Conservation (phyloP, 2,113 vertebrate species). For the Periophthalmodon schlosseri region DNA sequence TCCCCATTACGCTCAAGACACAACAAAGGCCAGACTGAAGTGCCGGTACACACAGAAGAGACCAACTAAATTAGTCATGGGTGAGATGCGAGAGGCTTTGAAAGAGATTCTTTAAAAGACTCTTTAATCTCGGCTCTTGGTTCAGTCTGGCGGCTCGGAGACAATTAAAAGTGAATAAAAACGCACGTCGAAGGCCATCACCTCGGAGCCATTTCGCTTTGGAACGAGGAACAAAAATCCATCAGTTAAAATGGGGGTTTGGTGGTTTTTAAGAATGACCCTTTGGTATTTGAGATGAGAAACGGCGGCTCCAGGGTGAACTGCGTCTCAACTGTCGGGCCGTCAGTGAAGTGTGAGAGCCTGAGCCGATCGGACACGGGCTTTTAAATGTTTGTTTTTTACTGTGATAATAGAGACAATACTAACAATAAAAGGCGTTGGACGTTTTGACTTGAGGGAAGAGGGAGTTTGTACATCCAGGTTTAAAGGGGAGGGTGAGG, state of each 20-base stretch:
- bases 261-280: conserved; percentile 46
- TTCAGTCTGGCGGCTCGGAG: conserved; percentile 21
- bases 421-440: too few species aligned
- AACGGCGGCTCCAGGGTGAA: conserved; percentile 34
- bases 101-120: conserved; percentile 42
- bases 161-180: conserved; percentile 50
- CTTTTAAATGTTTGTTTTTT: too few species aligned
- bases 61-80: conserved; percentile 42
- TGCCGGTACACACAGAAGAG: conserved; percentile 11
- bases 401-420: too few species aligned
- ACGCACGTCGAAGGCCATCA: conserved; percentile 16
- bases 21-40: conserved; percentile 16
- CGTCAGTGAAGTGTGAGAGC: conserved; percentile 1
- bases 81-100: conserved; percentile 27
- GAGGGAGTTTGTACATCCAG: too few species aligned
- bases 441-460: too few species aligned
- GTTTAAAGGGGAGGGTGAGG: too few species aligned
- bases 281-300: conserved; percentile 33
- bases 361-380: not conserved
- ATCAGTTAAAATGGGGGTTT: conserved; percentile 37
- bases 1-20: not conserved
- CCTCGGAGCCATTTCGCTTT: conserved; percentile 26
- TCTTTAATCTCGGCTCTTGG: conserved; percentile 39
- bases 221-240: conserved; percentile 6
- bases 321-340: conserved; percentile 23